These are phyloP conservation scores for Malacoraja senta DNA, from an alignment of 2,797 vertebrate species.

Conservation along the genomic window DNA sequence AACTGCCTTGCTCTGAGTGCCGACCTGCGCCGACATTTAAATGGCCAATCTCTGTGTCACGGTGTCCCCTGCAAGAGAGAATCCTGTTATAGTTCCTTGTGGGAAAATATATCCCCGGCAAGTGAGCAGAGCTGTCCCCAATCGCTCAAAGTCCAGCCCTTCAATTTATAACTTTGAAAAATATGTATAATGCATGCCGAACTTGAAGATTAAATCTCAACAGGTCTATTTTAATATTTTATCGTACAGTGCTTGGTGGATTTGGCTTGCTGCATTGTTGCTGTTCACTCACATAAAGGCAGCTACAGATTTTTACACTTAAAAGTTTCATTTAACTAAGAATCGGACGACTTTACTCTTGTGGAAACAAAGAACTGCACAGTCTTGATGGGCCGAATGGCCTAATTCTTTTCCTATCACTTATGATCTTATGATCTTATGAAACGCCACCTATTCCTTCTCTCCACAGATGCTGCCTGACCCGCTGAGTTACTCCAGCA, in stretches of 20 bases:
- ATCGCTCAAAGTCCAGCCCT: constrained; percentile 11
- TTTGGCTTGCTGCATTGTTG: not conserved
- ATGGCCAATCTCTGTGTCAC: constrained; percentile 25
- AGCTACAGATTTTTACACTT: constrained; percentile 13
- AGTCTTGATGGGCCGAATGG: too few species aligned
- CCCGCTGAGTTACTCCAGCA: too few species aligned
- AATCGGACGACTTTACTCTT: not conserved
- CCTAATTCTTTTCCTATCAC: too few species aligned
- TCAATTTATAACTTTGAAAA: constrained; percentile 29
- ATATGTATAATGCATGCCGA: not conserved
- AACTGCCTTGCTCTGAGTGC: constrained; percentile 15
- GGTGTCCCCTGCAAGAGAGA: not conserved
- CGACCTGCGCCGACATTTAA: not conserved
- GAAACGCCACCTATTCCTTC: too few species aligned
- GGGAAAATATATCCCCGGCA: constrained; percentile 1
- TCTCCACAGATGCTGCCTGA: too few species aligned
- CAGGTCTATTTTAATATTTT: constrained; percentile 36
- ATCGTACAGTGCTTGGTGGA: constrained; percentile 14
- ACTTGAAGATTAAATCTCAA: constrained; percentile 18
- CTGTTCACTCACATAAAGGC: not conserved
- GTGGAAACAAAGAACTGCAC: too few species aligned
- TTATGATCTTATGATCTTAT: too few species aligned
- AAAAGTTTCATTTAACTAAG: not conserved
- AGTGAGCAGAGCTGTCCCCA: not conserved
- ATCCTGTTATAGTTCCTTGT: not conserved